phyloP scores from a whole-genome alignment of 2,797 vertebrate species.

The Adelosebastes latens region DNA sequence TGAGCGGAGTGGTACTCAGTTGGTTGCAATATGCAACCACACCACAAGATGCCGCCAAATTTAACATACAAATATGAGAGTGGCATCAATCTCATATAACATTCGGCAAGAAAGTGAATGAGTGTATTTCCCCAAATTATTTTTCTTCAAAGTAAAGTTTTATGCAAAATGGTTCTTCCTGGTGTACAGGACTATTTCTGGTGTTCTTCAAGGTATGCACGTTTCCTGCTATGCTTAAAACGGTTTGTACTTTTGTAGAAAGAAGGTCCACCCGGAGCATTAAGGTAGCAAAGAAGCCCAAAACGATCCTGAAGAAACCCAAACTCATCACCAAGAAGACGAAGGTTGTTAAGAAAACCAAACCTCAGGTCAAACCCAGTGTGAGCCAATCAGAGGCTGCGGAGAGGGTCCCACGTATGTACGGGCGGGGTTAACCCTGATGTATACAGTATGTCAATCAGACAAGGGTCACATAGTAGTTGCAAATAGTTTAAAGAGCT shows the following conservation, averaged over 20 bases:
- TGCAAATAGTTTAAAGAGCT: slow-evolving; percentile 22
- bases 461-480: background rate
- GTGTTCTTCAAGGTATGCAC: background rate
- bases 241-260: slow-evolving; percentile 52
- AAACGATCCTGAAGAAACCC: slow-evolving; percentile 53
- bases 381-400: slow-evolving; percentile 3
- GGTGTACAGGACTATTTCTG: background rate
- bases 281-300: slow-evolving; percentile 51
- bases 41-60: accelerated
- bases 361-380: slow-evolving; percentile 30
- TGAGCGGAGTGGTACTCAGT: too few species aligned
- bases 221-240: background rate
- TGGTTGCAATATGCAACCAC: too few species aligned
- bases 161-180: background rate
- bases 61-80: too few species aligned
- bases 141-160: background rate
- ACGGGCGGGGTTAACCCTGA: slow-evolving; percentile 15
- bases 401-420: slow-evolving; percentile 67
- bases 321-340: slow-evolving; percentile 45
- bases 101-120: background rate
- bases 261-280: slow-evolving; percentile 55
- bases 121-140: background rate
- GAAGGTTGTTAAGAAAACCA: slow-evolving; percentile 46
- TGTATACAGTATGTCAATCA: slow-evolving; percentile 58
- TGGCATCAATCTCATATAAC: background rate